Percentiles rank a stretch among this genome's conserved stretches.
Evolutionary conservation across 2,113 vertebrate species (phyloP).

Genomic region (Hiodon alosoides): DNA sequence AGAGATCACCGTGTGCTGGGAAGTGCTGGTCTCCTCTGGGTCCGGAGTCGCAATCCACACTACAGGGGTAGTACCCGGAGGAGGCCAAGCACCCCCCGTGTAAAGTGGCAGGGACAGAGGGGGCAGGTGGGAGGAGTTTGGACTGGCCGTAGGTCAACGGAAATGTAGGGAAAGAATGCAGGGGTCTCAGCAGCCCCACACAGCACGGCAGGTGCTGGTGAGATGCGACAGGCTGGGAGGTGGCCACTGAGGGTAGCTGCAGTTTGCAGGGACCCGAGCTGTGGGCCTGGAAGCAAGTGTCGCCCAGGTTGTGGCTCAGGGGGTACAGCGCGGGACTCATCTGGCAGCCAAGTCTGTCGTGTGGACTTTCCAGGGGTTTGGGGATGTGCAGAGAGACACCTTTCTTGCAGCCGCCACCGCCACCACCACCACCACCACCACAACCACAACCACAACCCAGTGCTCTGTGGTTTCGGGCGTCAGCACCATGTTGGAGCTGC

Average conservation of each 20-base stretch:
- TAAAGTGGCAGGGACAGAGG: conserved; percentile 36
- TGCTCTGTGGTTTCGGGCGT: conserved; percentile 34
- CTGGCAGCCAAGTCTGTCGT: conserved; percentile 68
- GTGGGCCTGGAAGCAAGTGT: conserved; percentile 21
- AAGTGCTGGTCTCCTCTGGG: conserved; percentile 66
- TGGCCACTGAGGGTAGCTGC: conserved; percentile 48
- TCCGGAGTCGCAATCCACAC: conserved; percentile 67
- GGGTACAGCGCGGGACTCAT: conserved; percentile 60
- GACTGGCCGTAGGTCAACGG: conserved; percentile 45
- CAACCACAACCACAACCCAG: conserved; percentile 55
- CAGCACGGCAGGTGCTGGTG: conserved; percentile 73
- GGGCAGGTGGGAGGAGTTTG: conserved; percentile 34
- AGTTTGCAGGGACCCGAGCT: conserved; percentile 37
- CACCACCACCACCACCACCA: conserved; percentile 44
- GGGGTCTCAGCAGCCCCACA: conserved; percentile 62
- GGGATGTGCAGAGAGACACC: conserved; percentile 64
- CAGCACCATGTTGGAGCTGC: conserved; percentile 26
- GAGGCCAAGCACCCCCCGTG: conserved; percentile 54
- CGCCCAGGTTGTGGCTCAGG: conserved; percentile 22
- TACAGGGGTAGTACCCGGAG: conserved; percentile 72
- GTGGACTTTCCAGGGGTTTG: conserved; percentile 62
- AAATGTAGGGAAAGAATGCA: conserved; percentile 60
- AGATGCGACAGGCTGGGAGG: conserved; percentile 55
- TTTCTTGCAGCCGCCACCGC: conserved; percentile 19
- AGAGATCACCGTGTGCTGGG: conserved; percentile 63